Evolutionary conservation across 2,888 invertebrate species (phyloP).

Genomic region (Kuschelorhynchus macadamiae): DNA sequence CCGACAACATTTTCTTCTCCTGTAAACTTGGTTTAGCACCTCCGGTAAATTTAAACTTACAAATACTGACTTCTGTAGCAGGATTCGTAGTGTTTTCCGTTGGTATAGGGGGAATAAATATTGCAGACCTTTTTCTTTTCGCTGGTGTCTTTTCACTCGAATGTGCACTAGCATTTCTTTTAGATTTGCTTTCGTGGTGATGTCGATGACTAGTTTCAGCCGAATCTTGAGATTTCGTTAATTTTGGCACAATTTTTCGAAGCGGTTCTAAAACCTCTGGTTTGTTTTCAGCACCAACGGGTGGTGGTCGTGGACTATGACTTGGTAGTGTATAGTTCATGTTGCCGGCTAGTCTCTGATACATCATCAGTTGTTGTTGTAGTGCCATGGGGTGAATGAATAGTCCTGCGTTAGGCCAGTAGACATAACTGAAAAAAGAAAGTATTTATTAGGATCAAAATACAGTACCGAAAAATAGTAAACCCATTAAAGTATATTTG

Average conservation of each 20-base stretch:
- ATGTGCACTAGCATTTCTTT: conserved; percentile 65
- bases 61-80: conserved; percentile 84
- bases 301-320: conserved; percentile 60
- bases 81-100: conserved; percentile 82
- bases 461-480: too few relatives aligned
- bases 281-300: conserved; percentile 53
- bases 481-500: too few relatives aligned
- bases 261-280: conserved; percentile 63
- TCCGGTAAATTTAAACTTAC: conserved; percentile 94
- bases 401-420: conserved; percentile 80
- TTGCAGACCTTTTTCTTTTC: conserved; percentile 85
- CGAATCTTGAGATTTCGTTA: conserved; percentile 69
- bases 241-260: conserved; percentile 58
- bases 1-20: conserved; percentile 93
- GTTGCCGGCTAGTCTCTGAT: conserved; percentile 79
- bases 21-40: conserved; percentile 90
- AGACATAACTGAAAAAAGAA: conserved; percentile 69
- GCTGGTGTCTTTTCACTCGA: conserved; percentile 69
- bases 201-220: conserved; percentile 60
- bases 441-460: too few relatives aligned
- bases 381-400: conserved; percentile 82
- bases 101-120: conserved; percentile 88
- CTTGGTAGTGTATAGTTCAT: conserved; percentile 61
- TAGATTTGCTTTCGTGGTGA: conserved; percentile 61
- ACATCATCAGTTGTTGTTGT: conserved; percentile 81